Evolutionary conservation across 1,140 invertebrate genomes (phyloP), one percentile per base, ranked within the genome.

Genomic region (Orchestia grillus): DNA sequence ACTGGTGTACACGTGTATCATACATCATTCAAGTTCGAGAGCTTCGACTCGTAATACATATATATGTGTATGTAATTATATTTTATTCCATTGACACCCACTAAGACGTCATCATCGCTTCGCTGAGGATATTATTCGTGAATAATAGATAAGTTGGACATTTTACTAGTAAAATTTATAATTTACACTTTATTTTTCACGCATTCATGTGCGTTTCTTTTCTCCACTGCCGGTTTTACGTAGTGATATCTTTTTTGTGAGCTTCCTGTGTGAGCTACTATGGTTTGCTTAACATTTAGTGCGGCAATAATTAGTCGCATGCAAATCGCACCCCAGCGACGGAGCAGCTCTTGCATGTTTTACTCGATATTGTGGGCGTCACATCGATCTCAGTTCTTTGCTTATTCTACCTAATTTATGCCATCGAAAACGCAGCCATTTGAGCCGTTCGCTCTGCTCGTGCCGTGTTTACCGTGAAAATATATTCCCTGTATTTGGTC

Each of bases 331-430:
- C 36, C 43, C 44, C 4, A 94, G 40, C 41, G 92, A 0, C 15
- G 92, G 36, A 94, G 44, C 43, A 45, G 47, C 23, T 94, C 43
- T 94, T 45, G 44, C 92, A 94, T 45, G 92, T 94, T 94, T 94
- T 94, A 94, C 44, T 94, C 92, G 92, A 94, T 45, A 45, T 45
- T 94, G 44, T 42, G 43, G 44, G 44, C 92, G 92, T 94, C 92
- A 94, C 92, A 94, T 94, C 92, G 44, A 94, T 94, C 92, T 94
- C 92, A 47, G 92, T 44, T 94, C 92, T 94, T 94, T 94, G 92
- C 92, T 94, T 94, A 94, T 94, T 94, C 44, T 94, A 94, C 44
- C 92, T 94, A 94, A 94, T 94, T 94, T 94, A 94, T 94, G 92
- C 92, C 92, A 94, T 94, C 92, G 92, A 44, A 94, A 94, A 94